Evolutionary conservation across 2,888 invertebrate genomes (phyloP), one percentile per base, ranked within the genome.

Genomic region (Hesperia comma): DNA sequence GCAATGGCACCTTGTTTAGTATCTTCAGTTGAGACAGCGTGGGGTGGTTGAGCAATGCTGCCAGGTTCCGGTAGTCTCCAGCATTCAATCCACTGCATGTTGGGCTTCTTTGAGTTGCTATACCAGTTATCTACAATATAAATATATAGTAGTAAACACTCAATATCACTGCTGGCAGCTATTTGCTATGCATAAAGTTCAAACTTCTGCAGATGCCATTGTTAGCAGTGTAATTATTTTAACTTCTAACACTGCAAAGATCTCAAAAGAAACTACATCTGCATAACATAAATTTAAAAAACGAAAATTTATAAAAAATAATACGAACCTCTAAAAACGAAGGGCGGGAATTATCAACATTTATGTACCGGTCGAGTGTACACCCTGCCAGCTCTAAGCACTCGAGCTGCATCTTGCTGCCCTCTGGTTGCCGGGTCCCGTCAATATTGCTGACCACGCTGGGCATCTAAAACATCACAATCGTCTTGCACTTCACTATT

Each of bases 21-120:
- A 96, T 95, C 80, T 95, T 95, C 76, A 98, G 93, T 84, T 98
- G 97, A 69, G 95, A 95, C 74, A 98, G 93, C 76, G 95, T 95
- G 69, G 95, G 93, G 69, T 96, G 95, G 72, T 95, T 90, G 19
- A 95, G 93, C 60, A 96, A 88, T 33, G 95, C 95, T 70, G 95
- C 95, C 62, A 97, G 90, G 75, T 95, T 95, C 67, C 98, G 98
- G 92, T 99, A 99, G 86, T 99, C 99, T 80, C 95, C 95, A 80
- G 98, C 98, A 73, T 96, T 96, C 51, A 98, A 89, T 5, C 99
- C 99, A 93, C 98, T 98, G 69, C 96, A 96, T 74, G 97, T 97
- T 75, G 98, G 95, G 77, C 95, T 95, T 78, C 95, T 95, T 92
- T 94, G 94, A 58, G 94, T 90, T 67, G 94, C 94, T 74, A 96